phyloP scores from a whole-genome alignment of 2,113 vertebrate genomes.

The Corythoichthys haematopterus region DNA sequence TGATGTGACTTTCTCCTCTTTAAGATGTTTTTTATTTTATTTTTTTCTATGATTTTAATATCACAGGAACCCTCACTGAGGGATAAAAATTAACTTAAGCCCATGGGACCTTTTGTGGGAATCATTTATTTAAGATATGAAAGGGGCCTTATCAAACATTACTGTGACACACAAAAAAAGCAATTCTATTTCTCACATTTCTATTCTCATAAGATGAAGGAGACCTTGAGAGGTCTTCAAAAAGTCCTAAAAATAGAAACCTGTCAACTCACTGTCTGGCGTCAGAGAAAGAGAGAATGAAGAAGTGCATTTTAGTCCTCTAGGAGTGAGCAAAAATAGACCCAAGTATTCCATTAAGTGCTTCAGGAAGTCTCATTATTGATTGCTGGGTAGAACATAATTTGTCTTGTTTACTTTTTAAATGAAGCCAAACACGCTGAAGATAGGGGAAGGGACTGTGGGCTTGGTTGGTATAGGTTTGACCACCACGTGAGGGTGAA shows the following conservation, averaged over 20 bases:
- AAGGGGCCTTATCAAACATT: constrained; percentile 43
- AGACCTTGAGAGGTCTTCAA: constrained; percentile 34
- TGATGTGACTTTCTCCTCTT: constrained; percentile 18
- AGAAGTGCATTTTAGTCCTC: constrained; percentile 55
- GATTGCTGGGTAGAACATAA: constrained; percentile 15
- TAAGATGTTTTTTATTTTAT: constrained; percentile 30
- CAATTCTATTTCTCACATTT: constrained; percentile 20
- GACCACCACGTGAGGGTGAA: constrained; percentile 84
- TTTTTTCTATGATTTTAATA: constrained; percentile 1
- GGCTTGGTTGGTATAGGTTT: constrained; percentile 98
- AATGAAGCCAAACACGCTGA: constrained; percentile 92
- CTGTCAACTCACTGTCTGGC: constrained; percentile 41
- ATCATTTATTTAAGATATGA: constrained; percentile 65
- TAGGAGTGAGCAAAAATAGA: constrained; percentile 38
- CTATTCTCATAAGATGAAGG: constrained; percentile 46
- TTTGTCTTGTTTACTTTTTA: constrained; percentile 61
- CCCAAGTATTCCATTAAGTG: constrained; percentile 56
- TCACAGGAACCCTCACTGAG: constrained; percentile 15
- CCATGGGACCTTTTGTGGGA: constrained; percentile 43
- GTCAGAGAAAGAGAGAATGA: constrained; percentile 27
- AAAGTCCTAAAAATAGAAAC: constrained; percentile 45
- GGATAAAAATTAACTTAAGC: constrained; percentile 29
- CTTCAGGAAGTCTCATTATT: constrained; percentile 32
- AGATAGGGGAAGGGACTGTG: constrained; percentile 75
- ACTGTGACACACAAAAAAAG: constrained; percentile 37